These are phyloP conservation scores for Ctenopoma kingsleyae DNA, from an alignment of 2,797 vertebrate genomes.

Conservation along the genomic window DNA sequence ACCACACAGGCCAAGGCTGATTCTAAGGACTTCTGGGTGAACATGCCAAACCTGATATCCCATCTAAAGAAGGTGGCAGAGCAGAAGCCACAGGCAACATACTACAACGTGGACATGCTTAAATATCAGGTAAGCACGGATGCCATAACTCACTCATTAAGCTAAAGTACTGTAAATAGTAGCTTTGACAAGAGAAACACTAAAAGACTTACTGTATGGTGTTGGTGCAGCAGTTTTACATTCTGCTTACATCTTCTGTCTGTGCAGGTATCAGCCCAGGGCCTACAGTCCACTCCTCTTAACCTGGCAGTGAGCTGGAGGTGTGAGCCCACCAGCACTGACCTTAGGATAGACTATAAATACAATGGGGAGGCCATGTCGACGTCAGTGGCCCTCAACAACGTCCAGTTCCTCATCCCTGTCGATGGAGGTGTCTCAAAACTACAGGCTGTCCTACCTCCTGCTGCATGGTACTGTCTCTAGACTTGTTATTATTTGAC, in stretches of 20 bases:
- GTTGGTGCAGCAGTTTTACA: background rate
- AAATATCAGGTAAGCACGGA: slow-evolving; percentile 93
- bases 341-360: slow-evolving; percentile 98
- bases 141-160: background rate
- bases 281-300: slow-evolving; percentile 93
- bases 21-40: slow-evolving; percentile 98
- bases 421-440: slow-evolving; percentile 94
- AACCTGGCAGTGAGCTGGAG: slow-evolving; percentile 97
- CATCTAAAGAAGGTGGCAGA: slow-evolving; percentile 98
- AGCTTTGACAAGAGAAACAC: background rate
- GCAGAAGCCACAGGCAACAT: slow-evolving; percentile 98
- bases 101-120: slow-evolving; percentile 99
- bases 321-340: slow-evolving; percentile 94
- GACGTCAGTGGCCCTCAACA: slow-evolving; percentile 92
- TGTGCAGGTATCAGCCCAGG: slow-evolving; percentile 91
- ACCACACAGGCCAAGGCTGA: slow-evolving; percentile 87
- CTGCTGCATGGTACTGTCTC: slow-evolving; percentile 90
- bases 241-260: background rate
- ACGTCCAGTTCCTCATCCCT: slow-evolving; percentile 96
- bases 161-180: background rate
- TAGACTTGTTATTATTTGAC: background rate
- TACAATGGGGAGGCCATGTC: slow-evolving; percentile 95
- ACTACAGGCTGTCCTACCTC: slow-evolving; percentile 95
- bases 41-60: slow-evolving; percentile 98
- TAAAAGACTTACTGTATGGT: background rate